Conservation (phyloP, 2,888 invertebrate genomes). For the Achlya flavicornis region DNA sequence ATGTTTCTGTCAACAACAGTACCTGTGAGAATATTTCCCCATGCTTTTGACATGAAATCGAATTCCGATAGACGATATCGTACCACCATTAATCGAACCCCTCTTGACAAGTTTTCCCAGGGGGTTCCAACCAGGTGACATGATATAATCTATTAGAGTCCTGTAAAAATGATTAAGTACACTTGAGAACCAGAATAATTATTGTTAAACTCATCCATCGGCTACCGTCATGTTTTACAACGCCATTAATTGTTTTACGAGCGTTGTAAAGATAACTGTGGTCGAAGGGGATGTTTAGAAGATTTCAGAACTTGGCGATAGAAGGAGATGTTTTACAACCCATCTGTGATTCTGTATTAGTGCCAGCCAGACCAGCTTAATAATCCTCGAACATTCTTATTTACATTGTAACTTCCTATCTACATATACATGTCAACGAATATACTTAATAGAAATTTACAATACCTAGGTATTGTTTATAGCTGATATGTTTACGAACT, state of each 20-base stretch:
- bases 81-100: conserved; percentile 22
- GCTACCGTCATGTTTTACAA: conserved; percentile 70
- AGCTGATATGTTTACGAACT: too few relatives aligned
- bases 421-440: not conserved
- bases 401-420: not conserved
- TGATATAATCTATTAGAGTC: conserved; percentile 34
- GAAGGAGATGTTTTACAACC: conserved; percentile 21
- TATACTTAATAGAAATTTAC: too few relatives aligned
- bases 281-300: conserved; percentile 66
- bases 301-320: conserved; percentile 48
- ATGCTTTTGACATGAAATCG: conserved; percentile 16
- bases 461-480: too few relatives aligned
- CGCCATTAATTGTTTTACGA: conserved; percentile 76
- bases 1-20: conserved; percentile 11
- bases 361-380: not conserved
- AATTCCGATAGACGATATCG: conserved; percentile 42
- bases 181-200: conserved; percentile 49
- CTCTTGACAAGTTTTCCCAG: conserved; percentile 52
- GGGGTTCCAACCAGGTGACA: conserved; percentile 51
- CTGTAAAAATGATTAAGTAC: conserved; percentile 47
- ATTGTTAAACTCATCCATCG: conserved; percentile 49
- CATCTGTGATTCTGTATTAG: conserved; percentile 15
- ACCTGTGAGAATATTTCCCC: conserved; percentile 41
- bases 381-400: not conserved
- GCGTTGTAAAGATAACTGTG: conserved; percentile 69